Evolutionary conservation across 2,888 invertebrate genomes (phyloP).

Genomic region (Pachydiplax longipennis): DNA sequence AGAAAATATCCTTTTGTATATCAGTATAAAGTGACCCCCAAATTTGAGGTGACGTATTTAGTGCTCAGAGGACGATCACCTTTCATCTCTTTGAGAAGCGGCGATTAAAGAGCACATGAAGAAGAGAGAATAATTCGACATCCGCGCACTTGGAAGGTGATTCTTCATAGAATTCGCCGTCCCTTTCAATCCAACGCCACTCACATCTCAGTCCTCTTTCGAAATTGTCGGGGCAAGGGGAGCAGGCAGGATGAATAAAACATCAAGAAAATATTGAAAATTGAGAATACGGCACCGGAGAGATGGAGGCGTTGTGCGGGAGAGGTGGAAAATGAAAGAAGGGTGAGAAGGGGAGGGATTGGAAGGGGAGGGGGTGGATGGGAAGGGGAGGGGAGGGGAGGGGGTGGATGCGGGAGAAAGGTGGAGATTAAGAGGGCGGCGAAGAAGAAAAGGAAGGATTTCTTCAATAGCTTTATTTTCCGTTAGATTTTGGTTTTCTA

Average conservation of each 20-base stretch:
- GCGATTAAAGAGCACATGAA: no score
- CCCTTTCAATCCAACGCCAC: not conserved
- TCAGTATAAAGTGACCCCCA: no score
- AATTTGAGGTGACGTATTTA: no score
- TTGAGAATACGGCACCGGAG: constrained; percentile 29
- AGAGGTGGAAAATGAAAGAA: not conserved
- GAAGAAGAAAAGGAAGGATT: no score
- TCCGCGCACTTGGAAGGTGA: no score
- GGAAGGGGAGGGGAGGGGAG: not conserved
- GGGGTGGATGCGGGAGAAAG: not conserved
- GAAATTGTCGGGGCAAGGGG: constrained; percentile 24
- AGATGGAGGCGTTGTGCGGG: not conserved
- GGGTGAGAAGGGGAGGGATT: not conserved
- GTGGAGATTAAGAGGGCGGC: not conserved
- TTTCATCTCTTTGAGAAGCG: no score
- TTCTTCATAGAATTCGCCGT: not conserved
- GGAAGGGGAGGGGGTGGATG: not conserved
- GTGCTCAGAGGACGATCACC: no score
- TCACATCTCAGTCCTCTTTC: not conserved
- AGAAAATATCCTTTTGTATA: no score
- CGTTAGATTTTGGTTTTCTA: no score
- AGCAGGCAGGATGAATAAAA: constrained; percentile 17
- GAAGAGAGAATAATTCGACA: no score
- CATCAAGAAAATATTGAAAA: constrained; percentile 45
- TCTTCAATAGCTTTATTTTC: no score